phyloP scores from a whole-genome alignment of 2,113 vertebrate species.

The Pseudorectes ferrugineus region DNA sequence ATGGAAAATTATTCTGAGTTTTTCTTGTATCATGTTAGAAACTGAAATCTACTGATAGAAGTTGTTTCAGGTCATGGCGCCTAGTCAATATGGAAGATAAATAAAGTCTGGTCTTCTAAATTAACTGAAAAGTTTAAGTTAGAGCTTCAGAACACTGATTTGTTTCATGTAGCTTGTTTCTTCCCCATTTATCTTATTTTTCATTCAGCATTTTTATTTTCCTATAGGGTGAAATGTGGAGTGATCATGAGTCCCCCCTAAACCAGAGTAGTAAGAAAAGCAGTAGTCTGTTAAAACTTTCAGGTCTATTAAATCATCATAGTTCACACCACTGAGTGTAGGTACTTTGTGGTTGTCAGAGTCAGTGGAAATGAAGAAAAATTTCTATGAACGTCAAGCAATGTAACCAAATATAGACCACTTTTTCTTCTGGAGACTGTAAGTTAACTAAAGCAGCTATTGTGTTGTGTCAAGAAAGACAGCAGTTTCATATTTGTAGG shows the following conservation, averaged over 20 bases:
- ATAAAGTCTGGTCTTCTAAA: neutral
- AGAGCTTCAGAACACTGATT: neutral
- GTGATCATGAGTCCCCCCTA: neutral
- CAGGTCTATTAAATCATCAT: neutral
- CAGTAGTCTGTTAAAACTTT: neutral
- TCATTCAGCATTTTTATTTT: neutral
- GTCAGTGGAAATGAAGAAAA: neutral
- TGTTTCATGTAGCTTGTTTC: neutral
- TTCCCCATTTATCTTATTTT: neutral
- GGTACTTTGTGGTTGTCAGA: neutral
- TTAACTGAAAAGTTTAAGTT: neutral
- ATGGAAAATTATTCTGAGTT: neutral
- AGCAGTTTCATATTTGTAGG: slow-evolving; percentile 1
- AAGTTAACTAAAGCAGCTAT: neutral
- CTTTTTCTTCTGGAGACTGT: neutral
- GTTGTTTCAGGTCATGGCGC: neutral
- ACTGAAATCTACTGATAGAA: neutral
- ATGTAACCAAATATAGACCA: neutral
- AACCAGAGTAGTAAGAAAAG: neutral
- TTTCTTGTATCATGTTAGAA: neutral
- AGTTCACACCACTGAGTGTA: neutral
- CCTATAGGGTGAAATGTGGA: neutral
- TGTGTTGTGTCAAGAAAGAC: neutral
- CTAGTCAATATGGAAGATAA: neutral
- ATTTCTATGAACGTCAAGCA: neutral